phyloP scores from a whole-genome alignment of 2,888 invertebrate genomes.

The Opisthograptis luteolata region DNA sequence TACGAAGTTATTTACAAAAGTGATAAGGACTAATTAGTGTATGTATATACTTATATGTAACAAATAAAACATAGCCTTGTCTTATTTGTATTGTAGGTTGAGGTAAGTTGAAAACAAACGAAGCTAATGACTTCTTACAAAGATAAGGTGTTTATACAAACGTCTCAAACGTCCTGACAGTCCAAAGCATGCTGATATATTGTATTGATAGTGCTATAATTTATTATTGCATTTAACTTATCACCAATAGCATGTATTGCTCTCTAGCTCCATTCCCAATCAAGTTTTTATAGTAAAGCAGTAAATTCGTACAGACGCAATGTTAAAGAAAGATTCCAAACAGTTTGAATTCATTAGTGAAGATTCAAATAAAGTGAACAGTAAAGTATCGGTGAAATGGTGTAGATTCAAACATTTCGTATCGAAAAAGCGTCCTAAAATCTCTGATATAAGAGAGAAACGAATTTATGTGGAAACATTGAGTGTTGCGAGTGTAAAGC shows the following conservation, averaged over 20 bases:
- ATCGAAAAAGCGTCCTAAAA: conserved; percentile 51
- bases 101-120: conserved; percentile 45
- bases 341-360: conserved; percentile 37
- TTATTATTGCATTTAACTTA: conserved; percentile 21
- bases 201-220: conserved; percentile 21
- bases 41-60: neutral
- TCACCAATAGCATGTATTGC: conserved; percentile 14
- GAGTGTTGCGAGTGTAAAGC: conserved; percentile 64
- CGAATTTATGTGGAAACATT: conserved; percentile 65
- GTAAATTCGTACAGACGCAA: conserved; percentile 4
- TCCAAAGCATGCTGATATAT: conserved; percentile 39
- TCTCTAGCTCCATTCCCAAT: conserved; percentile 26
- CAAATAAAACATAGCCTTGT: conserved; percentile 32
- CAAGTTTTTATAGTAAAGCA: conserved; percentile 3
- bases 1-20: conserved; percentile 1
- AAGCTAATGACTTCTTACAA: conserved; percentile 62
- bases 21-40: conserved; percentile 1
- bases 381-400: conserved; percentile 48
- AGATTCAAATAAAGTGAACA: conserved; percentile 39
- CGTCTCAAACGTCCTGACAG: conserved; percentile 38
- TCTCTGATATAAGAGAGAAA: conserved; percentile 53
- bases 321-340: conserved; percentile 28
- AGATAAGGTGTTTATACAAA: conserved; percentile 68
- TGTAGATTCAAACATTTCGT: conserved; percentile 59
- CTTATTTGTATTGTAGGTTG: conserved; percentile 50